phyloP scores from a whole-genome alignment of 2,797 vertebrate genomes.

The Pagetopsis macropterus region DNA sequence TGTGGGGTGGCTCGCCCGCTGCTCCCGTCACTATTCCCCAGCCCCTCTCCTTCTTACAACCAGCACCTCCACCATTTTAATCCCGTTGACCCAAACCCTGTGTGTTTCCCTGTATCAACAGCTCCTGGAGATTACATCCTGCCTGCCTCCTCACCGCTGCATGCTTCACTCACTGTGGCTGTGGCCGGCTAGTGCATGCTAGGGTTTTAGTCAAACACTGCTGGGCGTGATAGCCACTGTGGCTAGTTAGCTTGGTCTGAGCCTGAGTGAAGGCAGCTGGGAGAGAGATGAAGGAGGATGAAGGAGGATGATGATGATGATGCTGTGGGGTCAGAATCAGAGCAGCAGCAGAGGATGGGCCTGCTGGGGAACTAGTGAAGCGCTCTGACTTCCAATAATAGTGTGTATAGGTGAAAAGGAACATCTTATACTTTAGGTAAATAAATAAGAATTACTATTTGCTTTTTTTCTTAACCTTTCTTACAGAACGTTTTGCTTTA shows the following conservation, averaged over 20 bases:
- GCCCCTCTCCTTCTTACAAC: slow-evolving; percentile 78
- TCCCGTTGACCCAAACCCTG: slow-evolving; percentile 85
- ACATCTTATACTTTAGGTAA: not conserved
- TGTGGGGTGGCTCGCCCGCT: slow-evolving; percentile 82
- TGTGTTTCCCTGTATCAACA: slow-evolving; percentile 85
- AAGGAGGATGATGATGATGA: not conserved
- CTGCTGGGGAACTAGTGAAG: not conserved
- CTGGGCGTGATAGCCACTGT: slow-evolving; percentile 70
- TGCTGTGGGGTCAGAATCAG: slow-evolving; percentile 7
- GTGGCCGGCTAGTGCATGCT: slow-evolving; percentile 53
- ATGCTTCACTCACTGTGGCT: slow-evolving; percentile 71
- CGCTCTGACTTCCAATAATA: slow-evolving; percentile 11
- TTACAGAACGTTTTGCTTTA: not conserved
- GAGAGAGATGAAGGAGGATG: slow-evolving; percentile 27
- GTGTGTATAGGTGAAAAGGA: slow-evolving; percentile 3
- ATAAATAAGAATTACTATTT: not conserved
- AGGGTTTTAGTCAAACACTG: slow-evolving; percentile 73
- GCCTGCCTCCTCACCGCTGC: slow-evolving; percentile 71
- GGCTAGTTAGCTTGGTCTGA: slow-evolving; percentile 61
- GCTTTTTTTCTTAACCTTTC: not conserved
- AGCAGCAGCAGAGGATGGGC: slow-evolving; percentile 16
- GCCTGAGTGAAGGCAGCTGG: slow-evolving; percentile 36
- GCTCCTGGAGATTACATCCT: slow-evolving; percentile 84
- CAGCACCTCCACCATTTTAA: slow-evolving; percentile 85
- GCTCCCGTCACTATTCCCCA: slow-evolving; percentile 76